phyloP scores from a whole-genome alignment of 2,797 vertebrate genomes.

The Triplophysa bombifrons region DNA sequence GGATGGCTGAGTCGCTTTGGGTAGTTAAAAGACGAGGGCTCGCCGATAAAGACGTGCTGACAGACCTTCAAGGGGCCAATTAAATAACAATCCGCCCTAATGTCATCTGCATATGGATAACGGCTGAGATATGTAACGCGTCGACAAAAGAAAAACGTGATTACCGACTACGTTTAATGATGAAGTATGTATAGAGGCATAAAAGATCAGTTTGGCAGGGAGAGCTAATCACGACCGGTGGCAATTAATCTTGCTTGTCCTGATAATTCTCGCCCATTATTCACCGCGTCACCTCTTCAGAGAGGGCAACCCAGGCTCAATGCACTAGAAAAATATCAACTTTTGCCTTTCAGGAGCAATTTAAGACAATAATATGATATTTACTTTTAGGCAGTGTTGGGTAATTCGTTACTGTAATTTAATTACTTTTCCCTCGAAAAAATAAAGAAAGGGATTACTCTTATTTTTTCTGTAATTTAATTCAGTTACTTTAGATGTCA shows the following conservation, averaged over 20 bases:
- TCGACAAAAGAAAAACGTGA: conserved; percentile 64
- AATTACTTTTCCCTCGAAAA: no score
- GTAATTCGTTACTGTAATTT: no score
- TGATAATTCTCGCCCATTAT: conserved; percentile 62
- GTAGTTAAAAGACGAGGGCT: conserved; percentile 60
- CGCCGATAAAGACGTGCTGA: conserved; percentile 62
- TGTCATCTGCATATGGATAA: conserved; percentile 69
- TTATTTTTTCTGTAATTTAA: no score
- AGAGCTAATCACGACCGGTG: conserved; percentile 60
- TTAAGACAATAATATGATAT: conserved; percentile 8
- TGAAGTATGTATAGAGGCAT: conserved; percentile 58
- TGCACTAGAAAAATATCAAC: not conserved
- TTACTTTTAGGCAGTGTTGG: not conserved
- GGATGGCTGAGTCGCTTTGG: conserved; percentile 54
- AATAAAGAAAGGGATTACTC: no score
- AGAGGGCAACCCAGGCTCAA: conserved; percentile 1
- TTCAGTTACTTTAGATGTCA: no score
- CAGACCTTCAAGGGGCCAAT: conserved; percentile 62
- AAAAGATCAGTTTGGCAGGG: conserved; percentile 49
- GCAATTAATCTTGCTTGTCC: conserved; percentile 66
- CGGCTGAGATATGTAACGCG: conserved; percentile 57
- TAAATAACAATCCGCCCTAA: conserved; percentile 68
- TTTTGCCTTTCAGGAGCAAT: conserved; percentile 9
- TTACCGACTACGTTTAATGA: conserved; percentile 67
- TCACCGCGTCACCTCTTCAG: conserved; percentile 43